Evolutionary conservation across 2,113 vertebrate genomes (phyloP).

Genomic region (Telmatochromis brachygnathus): DNA sequence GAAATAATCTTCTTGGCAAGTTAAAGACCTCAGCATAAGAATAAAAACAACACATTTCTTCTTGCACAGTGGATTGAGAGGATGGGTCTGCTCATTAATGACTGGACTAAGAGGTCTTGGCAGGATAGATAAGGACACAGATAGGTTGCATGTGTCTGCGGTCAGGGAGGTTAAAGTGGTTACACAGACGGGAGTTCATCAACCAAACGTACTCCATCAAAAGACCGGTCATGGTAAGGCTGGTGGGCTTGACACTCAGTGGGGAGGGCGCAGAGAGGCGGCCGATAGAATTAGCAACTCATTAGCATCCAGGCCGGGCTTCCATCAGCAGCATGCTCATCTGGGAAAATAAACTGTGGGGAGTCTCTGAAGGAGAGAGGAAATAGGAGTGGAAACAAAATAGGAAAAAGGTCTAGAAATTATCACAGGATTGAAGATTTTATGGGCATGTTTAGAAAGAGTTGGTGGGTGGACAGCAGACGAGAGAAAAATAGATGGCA

Average conservation of each 20-base stretch:
- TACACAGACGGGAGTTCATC: conserved; percentile 28
- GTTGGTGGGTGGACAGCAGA: neutral
- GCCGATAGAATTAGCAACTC: conserved; percentile 63
- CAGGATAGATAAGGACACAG: conserved; percentile 13
- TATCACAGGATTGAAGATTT: neutral
- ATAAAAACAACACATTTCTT: neutral
- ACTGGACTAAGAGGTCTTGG: neutral
- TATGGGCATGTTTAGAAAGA: neutral
- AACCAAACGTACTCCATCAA: conserved; percentile 44
- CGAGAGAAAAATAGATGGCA: neutral
- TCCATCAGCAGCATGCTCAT: conserved; percentile 26
- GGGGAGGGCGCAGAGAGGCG: conserved; percentile 11
- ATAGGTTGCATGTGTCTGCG: conserved; percentile 35
- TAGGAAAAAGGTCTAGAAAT: neutral
- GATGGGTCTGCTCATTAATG: neutral
- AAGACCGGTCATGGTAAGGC: conserved; percentile 16
- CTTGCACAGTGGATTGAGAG: neutral
- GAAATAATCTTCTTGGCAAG: neutral
- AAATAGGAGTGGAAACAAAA: neutral
- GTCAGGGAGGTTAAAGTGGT: conserved; percentile 37
- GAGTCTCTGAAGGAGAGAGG: neutral
- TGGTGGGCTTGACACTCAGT: conserved; percentile 15
- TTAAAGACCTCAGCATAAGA: neutral
- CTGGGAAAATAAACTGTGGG: conserved; percentile 13
- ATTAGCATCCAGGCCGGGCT: conserved; percentile 53